Conservation (phyloP, 2,113 vertebrate genomes). For the Hippocampus guttulatus region DNA sequence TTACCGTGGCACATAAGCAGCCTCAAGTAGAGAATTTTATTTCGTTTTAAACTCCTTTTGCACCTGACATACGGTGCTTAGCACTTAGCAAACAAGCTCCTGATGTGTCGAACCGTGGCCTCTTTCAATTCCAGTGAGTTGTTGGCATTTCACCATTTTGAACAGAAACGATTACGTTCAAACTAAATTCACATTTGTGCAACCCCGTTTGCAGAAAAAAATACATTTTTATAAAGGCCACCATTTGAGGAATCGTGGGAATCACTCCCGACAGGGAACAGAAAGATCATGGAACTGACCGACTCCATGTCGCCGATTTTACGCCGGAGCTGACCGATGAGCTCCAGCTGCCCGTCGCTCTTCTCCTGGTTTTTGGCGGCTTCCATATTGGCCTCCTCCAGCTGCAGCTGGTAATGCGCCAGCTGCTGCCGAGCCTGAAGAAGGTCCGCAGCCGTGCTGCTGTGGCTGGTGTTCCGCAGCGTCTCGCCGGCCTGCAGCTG, state of each 20-base stretch:
- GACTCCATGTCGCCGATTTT: slow-evolving; percentile 70
- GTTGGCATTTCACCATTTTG: too few relatives aligned
- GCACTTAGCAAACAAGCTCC: too few relatives aligned
- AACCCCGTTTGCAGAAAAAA: too few relatives aligned
- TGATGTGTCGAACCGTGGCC: too few relatives aligned
- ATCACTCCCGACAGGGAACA: neutral
- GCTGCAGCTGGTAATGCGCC: slow-evolving; percentile 80
- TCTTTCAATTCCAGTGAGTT: too few relatives aligned
- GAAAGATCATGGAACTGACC: slow-evolving; percentile 62
- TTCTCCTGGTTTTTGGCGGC: slow-evolving; percentile 71
- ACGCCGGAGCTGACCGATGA: slow-evolving; percentile 74
- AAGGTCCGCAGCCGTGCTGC: slow-evolving; percentile 87
- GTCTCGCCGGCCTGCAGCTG: slow-evolving; percentile 94
- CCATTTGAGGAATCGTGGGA: neutral
- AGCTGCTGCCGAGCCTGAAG: slow-evolving; percentile 88
- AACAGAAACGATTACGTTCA: too few relatives aligned
- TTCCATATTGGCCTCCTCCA: slow-evolving; percentile 77
- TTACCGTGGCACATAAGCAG: neutral
- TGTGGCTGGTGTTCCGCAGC: slow-evolving; percentile 87
- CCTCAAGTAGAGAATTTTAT: neutral
- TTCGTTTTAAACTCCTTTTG: too few relatives aligned
- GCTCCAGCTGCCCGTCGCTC: slow-evolving; percentile 70
- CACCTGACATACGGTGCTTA: too few relatives aligned
- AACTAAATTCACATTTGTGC: too few relatives aligned
- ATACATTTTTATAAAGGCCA: neutral